phyloP scores from a whole-genome alignment of 2,888 invertebrate species.

The Acholoe squamosa region DNA sequence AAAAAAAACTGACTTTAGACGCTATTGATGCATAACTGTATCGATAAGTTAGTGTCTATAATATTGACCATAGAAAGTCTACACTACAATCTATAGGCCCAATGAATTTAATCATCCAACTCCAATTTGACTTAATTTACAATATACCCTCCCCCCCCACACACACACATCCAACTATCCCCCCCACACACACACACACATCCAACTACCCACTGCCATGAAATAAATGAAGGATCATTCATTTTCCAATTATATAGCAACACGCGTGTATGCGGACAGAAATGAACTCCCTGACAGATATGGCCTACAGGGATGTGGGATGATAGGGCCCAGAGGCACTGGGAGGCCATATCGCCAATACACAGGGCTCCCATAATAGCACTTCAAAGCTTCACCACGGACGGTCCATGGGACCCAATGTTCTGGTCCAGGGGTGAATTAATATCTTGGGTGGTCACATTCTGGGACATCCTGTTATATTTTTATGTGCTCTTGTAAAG shows the following conservation, averaged over 20 bases:
- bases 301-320: neutral
- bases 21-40: no score
- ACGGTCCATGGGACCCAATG: neutral
- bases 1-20: no score
- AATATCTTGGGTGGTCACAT: neutral
- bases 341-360: slow-evolving; percentile 6
- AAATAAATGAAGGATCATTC: neutral
- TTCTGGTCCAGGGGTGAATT: neutral
- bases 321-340: neutral
- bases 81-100: no score
- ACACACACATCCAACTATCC: no score
- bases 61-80: no score
- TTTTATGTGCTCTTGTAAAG: no score
- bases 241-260: slow-evolving; percentile 1
- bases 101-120: no score
- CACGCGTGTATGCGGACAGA: neutral
- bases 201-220: neutral
- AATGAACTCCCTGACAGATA: slow-evolving; percentile 3
- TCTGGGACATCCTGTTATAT: no score
- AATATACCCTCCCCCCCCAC: no score
- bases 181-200: no score
- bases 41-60: no score
- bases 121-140: no score
- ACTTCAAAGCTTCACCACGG: slow-evolving; percentile 12
- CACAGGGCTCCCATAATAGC: slow-evolving; percentile 12